phyloP scores from a whole-genome alignment of 1,140 invertebrate species.

The Coelopa frigida region DNA sequence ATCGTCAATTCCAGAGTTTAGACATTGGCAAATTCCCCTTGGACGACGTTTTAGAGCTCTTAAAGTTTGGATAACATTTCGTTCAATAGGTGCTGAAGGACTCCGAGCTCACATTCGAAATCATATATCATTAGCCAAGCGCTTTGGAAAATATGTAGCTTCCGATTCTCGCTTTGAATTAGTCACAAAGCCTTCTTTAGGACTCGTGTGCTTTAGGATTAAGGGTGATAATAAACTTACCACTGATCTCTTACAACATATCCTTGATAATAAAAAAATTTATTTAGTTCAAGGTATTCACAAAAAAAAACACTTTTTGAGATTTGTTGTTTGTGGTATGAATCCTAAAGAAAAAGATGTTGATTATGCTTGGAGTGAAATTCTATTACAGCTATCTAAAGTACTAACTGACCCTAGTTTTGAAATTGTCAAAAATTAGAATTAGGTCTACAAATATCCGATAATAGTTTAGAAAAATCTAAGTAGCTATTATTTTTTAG shows the following conservation, averaged over 20 bases:
- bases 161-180: conserved; percentile 74
- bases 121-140: conserved; percentile 64
- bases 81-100: conserved; percentile 73
- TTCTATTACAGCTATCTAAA: conserved; percentile 50
- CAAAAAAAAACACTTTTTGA: conserved; percentile 61
- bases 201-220: conserved; percentile 81
- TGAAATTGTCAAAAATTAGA: too few species aligned
- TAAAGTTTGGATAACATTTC: conserved; percentile 91
- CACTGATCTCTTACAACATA: conserved; percentile 62
- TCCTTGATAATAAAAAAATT: conserved; percentile 72
- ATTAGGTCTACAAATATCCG: too few species aligned
- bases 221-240: conserved; percentile 70
- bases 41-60: conserved; percentile 84
- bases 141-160: conserved; percentile 65
- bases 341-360: conserved; percentile 65
- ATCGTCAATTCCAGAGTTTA: conserved; percentile 70
- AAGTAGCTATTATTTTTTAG: too few species aligned
- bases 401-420: too few species aligned
- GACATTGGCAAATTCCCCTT: conserved; percentile 92
- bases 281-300: conserved; percentile 75
- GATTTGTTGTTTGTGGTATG: conserved; percentile 77
- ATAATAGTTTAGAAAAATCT: too few species aligned
- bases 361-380: conserved; percentile 74
- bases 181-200: conserved; percentile 62
- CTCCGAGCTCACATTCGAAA: conserved; percentile 72